phyloP scores from a whole-genome alignment of 1,140 invertebrate genomes.

The Grapholita molesta region DNA sequence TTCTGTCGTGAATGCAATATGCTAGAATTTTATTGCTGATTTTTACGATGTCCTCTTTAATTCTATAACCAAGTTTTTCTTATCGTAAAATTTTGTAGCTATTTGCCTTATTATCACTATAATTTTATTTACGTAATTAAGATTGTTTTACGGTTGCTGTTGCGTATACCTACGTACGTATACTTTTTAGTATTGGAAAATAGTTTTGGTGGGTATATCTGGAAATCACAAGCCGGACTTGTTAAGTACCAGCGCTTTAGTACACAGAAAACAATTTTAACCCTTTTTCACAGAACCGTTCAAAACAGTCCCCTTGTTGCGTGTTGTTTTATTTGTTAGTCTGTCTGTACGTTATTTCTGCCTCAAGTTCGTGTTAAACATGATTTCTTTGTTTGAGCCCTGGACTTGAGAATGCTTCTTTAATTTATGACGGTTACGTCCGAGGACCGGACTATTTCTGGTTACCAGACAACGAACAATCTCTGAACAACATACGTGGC shows the following conservation, averaged over 20 bases:
- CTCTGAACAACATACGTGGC: constrained; percentile 36
- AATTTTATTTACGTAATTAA: not conserved
- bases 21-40: constrained; percentile 30
- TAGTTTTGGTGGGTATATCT: too few relatives aligned
- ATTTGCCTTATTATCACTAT: not conserved
- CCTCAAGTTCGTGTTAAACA: constrained; percentile 42
- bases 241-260: not conserved
- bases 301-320: constrained; percentile 56
- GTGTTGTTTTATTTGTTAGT: constrained; percentile 56
- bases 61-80: constrained; percentile 6
- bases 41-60: constrained; percentile 28
- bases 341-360: constrained; percentile 52
- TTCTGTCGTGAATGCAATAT: constrained; percentile 26
- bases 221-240: not conserved
- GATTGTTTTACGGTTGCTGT: not conserved
- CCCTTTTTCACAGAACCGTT: constrained; percentile 10
- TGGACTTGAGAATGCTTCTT: constrained; percentile 30
- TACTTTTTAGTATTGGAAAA: too few relatives aligned
- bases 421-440: constrained; percentile 34
- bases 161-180: too few relatives aligned
- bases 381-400: constrained; percentile 48
- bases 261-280: not conserved
- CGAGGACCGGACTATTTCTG: constrained; percentile 53
- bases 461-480: constrained; percentile 38
- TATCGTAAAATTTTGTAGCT: constrained; percentile 10